Percentiles rank a stretch among this genome's conserved stretches.
phyloP scores from a whole-genome alignment of 1,140 invertebrate species.

The Elymnias hypermnestra region DNA sequence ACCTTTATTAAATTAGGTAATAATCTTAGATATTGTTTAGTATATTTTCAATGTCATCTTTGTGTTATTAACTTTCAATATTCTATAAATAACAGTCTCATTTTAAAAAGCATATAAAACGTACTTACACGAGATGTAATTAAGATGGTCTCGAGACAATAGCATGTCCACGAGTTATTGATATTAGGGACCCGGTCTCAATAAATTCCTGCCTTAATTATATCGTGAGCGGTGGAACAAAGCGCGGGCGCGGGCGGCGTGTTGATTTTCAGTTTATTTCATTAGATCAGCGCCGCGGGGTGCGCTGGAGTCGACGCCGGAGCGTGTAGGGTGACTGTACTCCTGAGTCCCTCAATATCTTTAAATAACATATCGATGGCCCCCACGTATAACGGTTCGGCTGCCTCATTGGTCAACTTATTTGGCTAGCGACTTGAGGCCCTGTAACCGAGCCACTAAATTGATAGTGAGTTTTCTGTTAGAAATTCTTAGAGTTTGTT shows the following conservation, averaged over 20 bases:
- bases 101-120: constrained; percentile 4
- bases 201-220: constrained; percentile 44
- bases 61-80: too few species aligned
- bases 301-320: constrained; percentile 39
- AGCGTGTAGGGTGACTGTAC: constrained; percentile 30
- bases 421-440: too few species aligned
- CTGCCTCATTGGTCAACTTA: too few species aligned
- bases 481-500: too few species aligned
- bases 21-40: too few species aligned
- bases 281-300: constrained; percentile 71
- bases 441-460: too few species aligned
- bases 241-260: constrained; percentile 46
- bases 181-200: constrained; percentile 29
- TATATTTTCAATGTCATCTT: too few species aligned
- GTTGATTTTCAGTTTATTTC: constrained; percentile 77
- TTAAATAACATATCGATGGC: too few species aligned
- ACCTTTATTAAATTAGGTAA: too few species aligned
- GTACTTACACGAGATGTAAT: constrained; percentile 17
- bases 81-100: background rate
- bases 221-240: constrained; percentile 51
- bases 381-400: too few species aligned
- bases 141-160: constrained; percentile 36
- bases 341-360: too few species aligned
- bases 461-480: too few species aligned
- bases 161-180: constrained; percentile 32